phyloP scores from a whole-genome alignment of 2,113 vertebrate species.

The Canis aureus region DNA sequence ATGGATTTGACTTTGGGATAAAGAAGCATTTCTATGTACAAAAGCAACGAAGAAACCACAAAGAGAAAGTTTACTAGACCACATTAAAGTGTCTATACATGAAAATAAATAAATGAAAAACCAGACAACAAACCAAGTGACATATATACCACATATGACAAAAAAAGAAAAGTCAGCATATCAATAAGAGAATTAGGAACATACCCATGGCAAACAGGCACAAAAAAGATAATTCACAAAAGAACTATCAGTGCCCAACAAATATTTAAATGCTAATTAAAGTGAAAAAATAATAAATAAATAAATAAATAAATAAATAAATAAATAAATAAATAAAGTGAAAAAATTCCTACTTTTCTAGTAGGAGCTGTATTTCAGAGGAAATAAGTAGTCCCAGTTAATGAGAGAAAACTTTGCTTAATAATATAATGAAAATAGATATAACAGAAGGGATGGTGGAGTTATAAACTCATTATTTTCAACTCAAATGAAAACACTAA shows the following conservation, averaged over 20 bases:
- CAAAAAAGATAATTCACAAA: not conserved
- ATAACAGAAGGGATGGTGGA: not conserved
- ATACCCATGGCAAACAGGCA: not conserved
- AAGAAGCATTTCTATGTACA: not conserved
- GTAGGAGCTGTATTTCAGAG: not conserved
- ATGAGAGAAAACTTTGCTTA: not conserved
- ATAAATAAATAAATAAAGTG: not conserved
- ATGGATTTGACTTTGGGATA: not conserved
- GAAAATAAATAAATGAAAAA: constrained; percentile 5
- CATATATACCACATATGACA: not conserved
- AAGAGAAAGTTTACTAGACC: not conserved
- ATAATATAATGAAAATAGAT: not conserved
- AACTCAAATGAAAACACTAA: not conserved
- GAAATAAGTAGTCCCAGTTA: not conserved
- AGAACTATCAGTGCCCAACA: not conserved
- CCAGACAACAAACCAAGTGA: not conserved
- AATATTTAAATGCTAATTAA: constrained; percentile 20
- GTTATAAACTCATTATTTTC: not conserved
- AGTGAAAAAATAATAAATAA: not conserved
- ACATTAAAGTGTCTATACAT: not conserved
- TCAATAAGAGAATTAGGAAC: not conserved
- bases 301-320: too few relatives aligned
- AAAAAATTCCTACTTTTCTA: not conserved
- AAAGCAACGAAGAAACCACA: not conserved
- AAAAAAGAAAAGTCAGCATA: not conserved